Evolutionary conservation across 2,797 vertebrate species (phyloP), one percentile per base, ranked within the genome.

Genomic region (Chaenodraco wilsoni): DNA sequence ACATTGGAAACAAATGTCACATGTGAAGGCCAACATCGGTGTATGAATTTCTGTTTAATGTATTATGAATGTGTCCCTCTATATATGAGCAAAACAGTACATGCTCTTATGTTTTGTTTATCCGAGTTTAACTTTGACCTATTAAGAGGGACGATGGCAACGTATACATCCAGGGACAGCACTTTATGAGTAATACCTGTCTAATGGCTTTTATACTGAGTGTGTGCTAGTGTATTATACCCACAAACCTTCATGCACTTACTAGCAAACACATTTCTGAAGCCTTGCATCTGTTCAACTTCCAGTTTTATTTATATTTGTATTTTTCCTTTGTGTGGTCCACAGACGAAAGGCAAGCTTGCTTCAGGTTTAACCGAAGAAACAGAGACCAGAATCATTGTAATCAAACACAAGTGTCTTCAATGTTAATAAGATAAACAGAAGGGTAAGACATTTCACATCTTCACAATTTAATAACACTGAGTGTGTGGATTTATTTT

Each of bases 91-190:
- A 84, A 37, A 45, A 87, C 75, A 73, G 67, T 59, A 66, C 31
- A 73, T 78, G 79, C 79, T 90, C 66, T 80, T 90, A 37, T 79
- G 81, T 89, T 89, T 84, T 75, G 73, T 90, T 78, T 72, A 83
- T 69, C 76, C n/a, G 21, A 76, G 67, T 65, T 78, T 81, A 89
- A 87, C 84, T 89, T 79, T 88, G 88, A 93, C 91, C 91, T 72
- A 65, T 85, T 91, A 88, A 94, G 90, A 93, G 87, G 84, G 57
- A 87, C 81, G 64, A 83, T 91, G 84, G 91, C 85, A 87, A 84
- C 83, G 84, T 73, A 71, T 74, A 81, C 78, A 83, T 91, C 84
- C 69, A 90, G 76, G 63, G 54, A 76, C 72, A 73, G 84, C 84
- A 87, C 83, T 91, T 83, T 87, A 81, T 86, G 87, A 89, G 85